Evolutionary conservation across 2,113 vertebrate species (phyloP).

Genomic region (Mystacornis crossleyi): DNA sequence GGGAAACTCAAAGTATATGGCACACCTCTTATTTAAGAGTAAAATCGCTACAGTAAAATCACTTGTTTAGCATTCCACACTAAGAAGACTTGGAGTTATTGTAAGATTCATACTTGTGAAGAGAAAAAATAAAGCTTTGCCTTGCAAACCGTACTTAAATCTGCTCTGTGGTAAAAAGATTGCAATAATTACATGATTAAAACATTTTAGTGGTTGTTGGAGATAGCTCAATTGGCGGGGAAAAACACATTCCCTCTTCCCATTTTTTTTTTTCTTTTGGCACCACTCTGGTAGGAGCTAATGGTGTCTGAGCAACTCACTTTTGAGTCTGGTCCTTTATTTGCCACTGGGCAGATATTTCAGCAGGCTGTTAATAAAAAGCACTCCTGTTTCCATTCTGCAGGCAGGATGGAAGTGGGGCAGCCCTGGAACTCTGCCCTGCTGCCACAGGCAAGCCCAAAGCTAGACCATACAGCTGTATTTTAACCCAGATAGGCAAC

Average conservation of each 20-base stretch:
- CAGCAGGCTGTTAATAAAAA: not conserved
- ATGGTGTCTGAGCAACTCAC: not conserved
- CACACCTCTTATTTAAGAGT: not conserved
- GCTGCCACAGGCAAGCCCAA: not conserved
- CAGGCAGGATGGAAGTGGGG: not conserved
- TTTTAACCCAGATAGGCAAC: not conserved
- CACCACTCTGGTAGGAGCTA: not conserved
- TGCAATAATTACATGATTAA: conserved; percentile 5
- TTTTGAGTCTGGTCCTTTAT: not conserved
- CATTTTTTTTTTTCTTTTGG: not conserved
- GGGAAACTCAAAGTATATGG: not conserved
- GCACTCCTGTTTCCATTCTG: not conserved
- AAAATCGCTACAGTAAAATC: not conserved
- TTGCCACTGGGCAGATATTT: not conserved
- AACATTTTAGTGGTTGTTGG: not conserved
- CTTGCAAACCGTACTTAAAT: not conserved
- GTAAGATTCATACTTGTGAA: not conserved
- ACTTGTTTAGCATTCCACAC: not conserved
- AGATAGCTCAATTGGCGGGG: not conserved
- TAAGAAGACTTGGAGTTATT: not conserved
- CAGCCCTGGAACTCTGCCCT: not conserved
- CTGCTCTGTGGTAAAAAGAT: not conserved
- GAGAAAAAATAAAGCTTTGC: not conserved
- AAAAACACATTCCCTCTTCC: not conserved
- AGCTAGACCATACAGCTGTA: not conserved